A percentile compares a stretch with the other conserved stretches of the same genome.
These are phyloP conservation scores for Acrossocheilus fasciatus DNA, from an alignment of 2,797 vertebrate species.

Conservation along the genomic window DNA sequence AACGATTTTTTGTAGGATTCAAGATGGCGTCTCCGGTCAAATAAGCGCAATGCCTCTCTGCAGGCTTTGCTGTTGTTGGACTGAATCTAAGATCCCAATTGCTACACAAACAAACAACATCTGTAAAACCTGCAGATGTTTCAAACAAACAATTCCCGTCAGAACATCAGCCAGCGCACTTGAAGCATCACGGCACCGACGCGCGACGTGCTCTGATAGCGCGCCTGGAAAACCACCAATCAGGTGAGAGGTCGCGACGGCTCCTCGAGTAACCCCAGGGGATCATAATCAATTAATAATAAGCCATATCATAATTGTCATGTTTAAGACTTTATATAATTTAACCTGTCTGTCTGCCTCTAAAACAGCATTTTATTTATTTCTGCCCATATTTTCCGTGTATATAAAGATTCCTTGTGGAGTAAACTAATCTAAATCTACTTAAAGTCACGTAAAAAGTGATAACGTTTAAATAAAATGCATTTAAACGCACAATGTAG, in stretches of 20 bases:
- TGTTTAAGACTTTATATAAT: constrained; percentile 57
- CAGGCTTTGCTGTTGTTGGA: constrained; percentile 37
- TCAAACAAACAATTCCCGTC: constrained; percentile 50
- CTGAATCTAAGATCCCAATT: constrained; percentile 25
- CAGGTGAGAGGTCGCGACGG: constrained; percentile 66
- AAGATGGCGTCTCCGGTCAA: background rate
- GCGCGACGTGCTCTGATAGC: background rate
- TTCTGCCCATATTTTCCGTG: background rate
- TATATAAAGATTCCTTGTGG: background rate
- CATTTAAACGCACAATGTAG: background rate
- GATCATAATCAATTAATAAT: background rate
- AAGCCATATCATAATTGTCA: background rate
- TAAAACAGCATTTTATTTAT: background rate
- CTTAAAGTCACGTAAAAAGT: background rate
- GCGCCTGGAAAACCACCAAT: constrained; percentile 66
- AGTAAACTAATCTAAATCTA: background rate
- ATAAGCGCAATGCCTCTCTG: background rate
- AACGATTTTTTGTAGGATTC: background rate
- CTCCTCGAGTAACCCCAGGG: constrained; percentile 55
- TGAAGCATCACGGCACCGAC: background rate
- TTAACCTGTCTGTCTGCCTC: background rate
- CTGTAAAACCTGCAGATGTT: constrained; percentile 53
- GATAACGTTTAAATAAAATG: background rate
- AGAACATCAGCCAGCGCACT: constrained; percentile 15
- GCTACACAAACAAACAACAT: constrained; percentile 56